Base-by-base conservation (phyloP, 2,888 invertebrate genomes). In the Hypselothyrea guttata region DNA sequence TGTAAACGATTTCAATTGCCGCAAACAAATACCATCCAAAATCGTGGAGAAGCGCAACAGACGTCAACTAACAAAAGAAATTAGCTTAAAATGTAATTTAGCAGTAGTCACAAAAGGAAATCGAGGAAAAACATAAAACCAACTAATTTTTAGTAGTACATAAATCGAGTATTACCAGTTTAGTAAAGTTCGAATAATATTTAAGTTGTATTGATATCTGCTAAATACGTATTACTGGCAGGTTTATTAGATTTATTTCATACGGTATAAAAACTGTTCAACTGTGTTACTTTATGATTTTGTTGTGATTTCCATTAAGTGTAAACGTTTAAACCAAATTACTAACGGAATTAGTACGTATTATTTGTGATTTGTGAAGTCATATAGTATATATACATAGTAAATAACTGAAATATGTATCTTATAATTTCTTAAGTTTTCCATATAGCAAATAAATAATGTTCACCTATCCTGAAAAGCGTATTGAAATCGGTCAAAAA, bases 211-310 rank as follows among this genome's bases (percentile, higher is more conserved):
- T 37, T 64, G 44, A 28, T n/a, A 35, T 30, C 35, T 30, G 53
- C 28, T 16, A 33, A 27, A 13, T 28, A 31, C 3, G 27, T 68
- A 68, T 74, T 47, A 48, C 56, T 70, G 49, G 45, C 33, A 35
- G 37, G 55, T 69, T 53, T 22, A 52, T 46, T 38, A 45, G 16
- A 22, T 22, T 22, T 4, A 22, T 4, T 49, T 47, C 28, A 45
- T 42, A 37, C 67, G 41, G 45, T 66, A 33, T 4, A 13, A 41
- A 47, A 47, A 37, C 31, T 57, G 37, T 73, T 59, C 42, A 54
- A 71, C 61, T 85, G 79, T 76, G 83, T 84, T 77, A 84, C 22
- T 22, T 75, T 83, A 64, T 72, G 63, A 71, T n/a, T 81, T 78
- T 68, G 75, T 64, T 81, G 78, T 85, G 86, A 83, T 83, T 84